Percentiles rank a stretch among this genome's conserved stretches.
Evolutionary conservation across 2,888 invertebrate genomes (phyloP).

Genomic region (Endotricha flammealis): DNA sequence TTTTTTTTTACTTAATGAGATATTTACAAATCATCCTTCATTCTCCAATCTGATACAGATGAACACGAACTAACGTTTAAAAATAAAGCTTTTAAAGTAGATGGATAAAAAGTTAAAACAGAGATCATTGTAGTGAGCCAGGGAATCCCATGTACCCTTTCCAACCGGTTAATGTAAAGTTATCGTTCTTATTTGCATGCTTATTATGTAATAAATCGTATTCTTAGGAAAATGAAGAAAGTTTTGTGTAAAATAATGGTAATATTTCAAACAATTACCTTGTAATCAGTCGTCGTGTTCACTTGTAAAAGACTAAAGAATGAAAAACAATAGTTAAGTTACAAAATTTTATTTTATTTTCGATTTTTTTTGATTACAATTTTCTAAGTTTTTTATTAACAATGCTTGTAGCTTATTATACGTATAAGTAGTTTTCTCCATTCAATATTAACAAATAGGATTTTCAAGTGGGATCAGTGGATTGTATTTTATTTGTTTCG

Average conservation of each 20-base stretch:
- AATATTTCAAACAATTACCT: constrained; percentile 45
- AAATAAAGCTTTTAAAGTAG: neutral
- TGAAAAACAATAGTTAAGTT: constrained; percentile 18
- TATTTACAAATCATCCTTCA: constrained; percentile 48
- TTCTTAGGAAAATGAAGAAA: constrained; percentile 64
- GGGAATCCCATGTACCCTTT: no score
- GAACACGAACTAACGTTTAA: constrained; percentile 42
- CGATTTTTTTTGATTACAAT: constrained; percentile 13
- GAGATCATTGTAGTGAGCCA: no score
- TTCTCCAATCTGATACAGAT: constrained; percentile 57
- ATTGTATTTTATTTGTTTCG: constrained; percentile 31
- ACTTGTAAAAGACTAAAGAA: constrained; percentile 36
- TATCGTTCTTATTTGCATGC: no score
- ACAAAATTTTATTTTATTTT: constrained; percentile 32
- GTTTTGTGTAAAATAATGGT: constrained; percentile 31
- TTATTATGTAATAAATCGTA: constrained; percentile 5
- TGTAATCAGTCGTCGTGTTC: constrained; percentile 43
- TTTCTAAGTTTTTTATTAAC: neutral
- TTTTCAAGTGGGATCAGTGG: constrained; percentile 26
- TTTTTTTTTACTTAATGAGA: constrained; percentile 1
- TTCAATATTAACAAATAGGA: neutral
- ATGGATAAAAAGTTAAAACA: no score
- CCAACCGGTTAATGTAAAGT: no score
- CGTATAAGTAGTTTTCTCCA: constrained; percentile 22
- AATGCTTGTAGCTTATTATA: neutral